These are phyloP conservation scores for Lissocephala sabroskyi DNA, from an alignment of 2,888 invertebrate genomes.

Conservation along the genomic window DNA sequence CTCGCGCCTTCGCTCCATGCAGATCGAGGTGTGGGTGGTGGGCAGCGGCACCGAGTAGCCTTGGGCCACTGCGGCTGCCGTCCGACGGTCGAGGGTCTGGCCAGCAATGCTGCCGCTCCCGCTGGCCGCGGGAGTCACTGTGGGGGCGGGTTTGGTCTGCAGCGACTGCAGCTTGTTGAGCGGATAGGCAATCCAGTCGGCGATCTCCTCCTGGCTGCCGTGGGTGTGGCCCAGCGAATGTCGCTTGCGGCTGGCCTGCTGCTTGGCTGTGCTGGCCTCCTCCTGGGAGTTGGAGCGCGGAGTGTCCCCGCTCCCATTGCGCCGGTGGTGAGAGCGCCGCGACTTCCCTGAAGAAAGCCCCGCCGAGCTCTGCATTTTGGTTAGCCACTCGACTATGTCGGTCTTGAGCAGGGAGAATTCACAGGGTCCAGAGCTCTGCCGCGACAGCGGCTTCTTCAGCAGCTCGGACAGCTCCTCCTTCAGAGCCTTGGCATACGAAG, in stretches of 20 bases:
- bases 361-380: constrained; percentile 65
- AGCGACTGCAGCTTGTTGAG: constrained; percentile 67
- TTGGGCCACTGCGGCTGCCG: background rate
- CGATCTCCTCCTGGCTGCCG: constrained; percentile 61
- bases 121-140: constrained; percentile 27
- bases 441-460: constrained; percentile 70
- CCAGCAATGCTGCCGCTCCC: too few species aligned
- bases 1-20: constrained; percentile 39
- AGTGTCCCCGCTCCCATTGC: constrained; percentile 70
- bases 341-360: constrained; percentile 28
- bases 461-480: constrained; percentile 69
- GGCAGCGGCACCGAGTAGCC: constrained; percentile 45
- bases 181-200: constrained; percentile 72
- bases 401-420: constrained; percentile 71
- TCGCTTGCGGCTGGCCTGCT: constrained; percentile 63
- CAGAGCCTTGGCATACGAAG: constrained; percentile 68
- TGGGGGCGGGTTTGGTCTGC: constrained; percentile 50
- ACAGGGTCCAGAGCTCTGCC: constrained; percentile 71
- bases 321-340: constrained; percentile 64
- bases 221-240: constrained; percentile 71
- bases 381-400: constrained; percentile 72
- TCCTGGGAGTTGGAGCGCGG: constrained; percentile 70
- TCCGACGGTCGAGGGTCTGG: constrained; percentile 35
- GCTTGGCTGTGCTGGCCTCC: constrained; percentile 53
- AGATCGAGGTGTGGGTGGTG: constrained; percentile 34